A percentile compares a stretch with the other conserved stretches of the same genome.
phyloP scores from a whole-genome alignment of 2,113 vertebrate species.

The Jaculus jaculus region DNA sequence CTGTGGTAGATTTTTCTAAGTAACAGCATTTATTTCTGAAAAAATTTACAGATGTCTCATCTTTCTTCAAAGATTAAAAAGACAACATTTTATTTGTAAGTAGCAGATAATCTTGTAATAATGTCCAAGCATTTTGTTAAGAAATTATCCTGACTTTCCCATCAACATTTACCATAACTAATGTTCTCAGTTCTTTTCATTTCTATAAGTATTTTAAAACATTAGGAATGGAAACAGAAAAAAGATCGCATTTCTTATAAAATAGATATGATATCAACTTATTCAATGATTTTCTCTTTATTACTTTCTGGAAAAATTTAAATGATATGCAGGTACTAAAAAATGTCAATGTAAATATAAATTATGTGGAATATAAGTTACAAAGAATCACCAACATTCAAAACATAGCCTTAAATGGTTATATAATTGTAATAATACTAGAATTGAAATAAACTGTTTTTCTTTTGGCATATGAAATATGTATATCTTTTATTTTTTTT shows the following conservation, averaged over 20 bases:
- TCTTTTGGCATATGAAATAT: background rate
- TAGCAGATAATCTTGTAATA: background rate
- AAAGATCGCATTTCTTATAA: background rate
- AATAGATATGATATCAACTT: background rate
- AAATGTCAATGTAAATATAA: background rate
- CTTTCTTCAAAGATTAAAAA: background rate
- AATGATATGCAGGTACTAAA: background rate
- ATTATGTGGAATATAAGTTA: background rate
- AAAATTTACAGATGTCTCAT: background rate
- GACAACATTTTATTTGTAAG: background rate
- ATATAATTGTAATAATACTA: background rate
- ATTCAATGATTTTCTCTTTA: background rate
- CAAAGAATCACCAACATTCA: background rate
- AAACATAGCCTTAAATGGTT: background rate
- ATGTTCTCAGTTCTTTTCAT: background rate
- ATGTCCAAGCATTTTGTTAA: background rate
- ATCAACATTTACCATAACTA: background rate
- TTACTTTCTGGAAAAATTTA: constrained; percentile 28
- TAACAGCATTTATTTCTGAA: constrained; percentile 1
- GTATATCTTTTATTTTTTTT: background rate
- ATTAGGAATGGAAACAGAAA: background rate
- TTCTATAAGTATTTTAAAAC: background rate
- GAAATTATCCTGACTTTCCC: constrained; percentile 25
- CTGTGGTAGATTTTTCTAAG: constrained; percentile 75
- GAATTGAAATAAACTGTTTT: background rate